phyloP scores from a whole-genome alignment of 2,113 vertebrate species.

The Sciurus niger region DNA sequence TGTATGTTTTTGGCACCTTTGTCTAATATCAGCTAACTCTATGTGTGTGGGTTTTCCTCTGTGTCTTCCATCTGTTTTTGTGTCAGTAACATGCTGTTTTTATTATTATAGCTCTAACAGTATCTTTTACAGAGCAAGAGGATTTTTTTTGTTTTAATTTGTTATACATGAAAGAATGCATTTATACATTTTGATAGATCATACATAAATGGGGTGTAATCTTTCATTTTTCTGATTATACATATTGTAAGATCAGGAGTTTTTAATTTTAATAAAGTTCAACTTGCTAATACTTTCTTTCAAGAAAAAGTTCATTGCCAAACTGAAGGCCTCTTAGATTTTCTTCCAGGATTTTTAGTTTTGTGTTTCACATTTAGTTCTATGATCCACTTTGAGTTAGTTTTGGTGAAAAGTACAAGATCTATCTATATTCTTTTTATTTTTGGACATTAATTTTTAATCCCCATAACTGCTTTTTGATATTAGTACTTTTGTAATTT shows the following conservation, averaged over 20 bases:
- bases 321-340: background rate
- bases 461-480: background rate
- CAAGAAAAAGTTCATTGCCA: background rate
- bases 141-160: too few relatives aligned
- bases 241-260: too few relatives aligned
- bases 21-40: too few relatives aligned
- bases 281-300: conserved; percentile 23
- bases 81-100: too few relatives aligned
- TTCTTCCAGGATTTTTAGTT: conserved; percentile 50
- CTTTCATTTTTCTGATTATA: too few relatives aligned
- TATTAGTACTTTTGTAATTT: background rate
- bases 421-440: background rate
- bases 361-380: background rate
- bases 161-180: too few relatives aligned
- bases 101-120: background rate
- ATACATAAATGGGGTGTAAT: too few relatives aligned
- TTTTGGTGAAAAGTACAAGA: conserved; percentile 4
- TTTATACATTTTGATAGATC: too few relatives aligned
- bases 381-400: conserved; percentile 11
- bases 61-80: too few relatives aligned
- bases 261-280: conserved; percentile 35
- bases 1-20: too few relatives aligned
- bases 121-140: background rate
- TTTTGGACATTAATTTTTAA: background rate
- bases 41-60: background rate